These are phyloP conservation scores for Leptopilina boulardi DNA, from an alignment of 1,140 invertebrate species.

Conservation along the genomic window DNA sequence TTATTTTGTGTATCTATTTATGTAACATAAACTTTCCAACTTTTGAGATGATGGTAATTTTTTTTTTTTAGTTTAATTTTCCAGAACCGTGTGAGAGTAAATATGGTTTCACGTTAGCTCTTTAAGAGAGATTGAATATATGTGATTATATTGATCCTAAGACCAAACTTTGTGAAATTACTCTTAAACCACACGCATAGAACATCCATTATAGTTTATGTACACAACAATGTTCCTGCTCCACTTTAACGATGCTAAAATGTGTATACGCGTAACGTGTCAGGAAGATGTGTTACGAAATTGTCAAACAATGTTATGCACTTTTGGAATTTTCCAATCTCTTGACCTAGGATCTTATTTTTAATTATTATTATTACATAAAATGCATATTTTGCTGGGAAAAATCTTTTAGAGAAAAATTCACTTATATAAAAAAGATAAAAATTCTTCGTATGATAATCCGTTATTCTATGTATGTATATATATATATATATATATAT, in stretches of 20 bases:
- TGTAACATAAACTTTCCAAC: background rate
- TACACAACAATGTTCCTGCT: slow-evolving; percentile 12
- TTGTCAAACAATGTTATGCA: background rate
- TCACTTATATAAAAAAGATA: no score
- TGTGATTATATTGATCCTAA: slow-evolving; percentile 24
- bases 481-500: no score
- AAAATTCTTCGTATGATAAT: background rate
- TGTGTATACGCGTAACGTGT: background rate
- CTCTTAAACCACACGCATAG: slow-evolving; percentile 10
- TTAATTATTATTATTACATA: no score
- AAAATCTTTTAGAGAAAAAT: no score
- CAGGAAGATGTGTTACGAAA: background rate
- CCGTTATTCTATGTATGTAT: background rate
- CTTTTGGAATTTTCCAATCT: background rate
- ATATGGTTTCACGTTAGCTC: background rate
- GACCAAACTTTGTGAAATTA: slow-evolving; percentile 14
- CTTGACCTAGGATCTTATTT: no score
- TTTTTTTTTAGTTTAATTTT: background rate
- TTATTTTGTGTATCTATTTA: slow-evolving; percentile 1
- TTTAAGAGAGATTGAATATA: slow-evolving; percentile 17
- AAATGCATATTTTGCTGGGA: no score
- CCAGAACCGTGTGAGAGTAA: background rate
- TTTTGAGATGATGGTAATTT: background rate
- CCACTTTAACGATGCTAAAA: background rate
- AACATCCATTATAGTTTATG: slow-evolving; percentile 24